These are phyloP conservation scores for Microplitis demolitor DNA, from an alignment of 1,140 invertebrate species.

Conservation along the genomic window DNA sequence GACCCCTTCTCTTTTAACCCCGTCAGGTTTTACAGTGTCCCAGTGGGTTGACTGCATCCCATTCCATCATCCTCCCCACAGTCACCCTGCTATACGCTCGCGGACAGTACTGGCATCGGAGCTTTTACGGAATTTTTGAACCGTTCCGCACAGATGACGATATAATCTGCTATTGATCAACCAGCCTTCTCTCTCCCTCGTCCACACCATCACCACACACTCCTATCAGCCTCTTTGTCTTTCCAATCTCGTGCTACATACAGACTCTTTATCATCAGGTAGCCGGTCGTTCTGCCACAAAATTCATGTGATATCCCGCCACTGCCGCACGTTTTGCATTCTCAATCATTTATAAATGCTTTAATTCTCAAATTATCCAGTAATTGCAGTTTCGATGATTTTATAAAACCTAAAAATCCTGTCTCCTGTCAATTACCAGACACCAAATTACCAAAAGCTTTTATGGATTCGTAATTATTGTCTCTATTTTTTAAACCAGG, in stretches of 20 bases:
- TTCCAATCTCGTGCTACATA: neutral
- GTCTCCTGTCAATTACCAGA: neutral
- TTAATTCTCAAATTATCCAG: too few relatives aligned
- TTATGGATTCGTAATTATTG: neutral
- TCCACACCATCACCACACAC: neutral
- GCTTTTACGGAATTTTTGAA: conserved; percentile 58
- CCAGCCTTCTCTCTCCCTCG: conserved; percentile 19
- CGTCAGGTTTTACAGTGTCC: neutral
- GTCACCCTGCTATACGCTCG: conserved; percentile 25
- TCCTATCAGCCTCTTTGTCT: neutral
- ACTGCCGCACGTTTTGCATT: neutral
- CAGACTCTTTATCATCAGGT: neutral
- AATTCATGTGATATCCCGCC: conserved; percentile 2
- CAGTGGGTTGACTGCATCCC: neutral
- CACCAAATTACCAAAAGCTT: neutral
- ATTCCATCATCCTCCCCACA: conserved; percentile 1
- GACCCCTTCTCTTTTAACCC: too few relatives aligned
- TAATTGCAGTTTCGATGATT: too few relatives aligned
- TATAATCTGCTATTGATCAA: conserved; percentile 60
- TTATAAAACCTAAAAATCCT: too few relatives aligned
- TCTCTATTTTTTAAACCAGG: conserved; percentile 36
- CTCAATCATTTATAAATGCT: neutral
- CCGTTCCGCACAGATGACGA: conserved; percentile 54
- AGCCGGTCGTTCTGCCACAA: neutral
- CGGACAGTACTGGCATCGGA: conserved; percentile 44